Conservation (phyloP, 2,888 invertebrate species). For the Choreutis nemorana region DNA sequence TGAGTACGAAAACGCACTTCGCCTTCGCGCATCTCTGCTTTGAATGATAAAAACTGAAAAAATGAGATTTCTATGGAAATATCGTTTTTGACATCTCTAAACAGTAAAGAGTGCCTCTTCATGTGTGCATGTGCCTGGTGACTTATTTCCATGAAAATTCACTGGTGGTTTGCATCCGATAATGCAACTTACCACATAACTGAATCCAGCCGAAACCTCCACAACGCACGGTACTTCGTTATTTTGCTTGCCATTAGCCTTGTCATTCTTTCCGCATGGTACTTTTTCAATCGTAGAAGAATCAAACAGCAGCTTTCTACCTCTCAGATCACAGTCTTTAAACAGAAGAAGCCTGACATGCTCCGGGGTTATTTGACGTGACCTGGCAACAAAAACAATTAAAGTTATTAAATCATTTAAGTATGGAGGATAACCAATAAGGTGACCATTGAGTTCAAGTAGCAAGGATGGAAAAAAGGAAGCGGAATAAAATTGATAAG, state of each 20-base stretch:
- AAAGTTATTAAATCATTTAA: background rate
- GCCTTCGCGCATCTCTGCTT: too few species aligned
- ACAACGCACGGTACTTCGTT: conserved; percentile 51
- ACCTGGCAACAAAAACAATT: conserved; percentile 31
- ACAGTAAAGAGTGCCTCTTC: too few species aligned
- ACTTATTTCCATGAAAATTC: too few species aligned
- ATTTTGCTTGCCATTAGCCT: conserved; percentile 27
- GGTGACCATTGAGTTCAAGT: too few species aligned
- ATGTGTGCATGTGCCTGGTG: too few species aligned
- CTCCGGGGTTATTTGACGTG: conserved; percentile 72
- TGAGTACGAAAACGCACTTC: too few species aligned
- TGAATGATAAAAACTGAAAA: too few species aligned
- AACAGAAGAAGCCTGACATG: conserved; percentile 85
- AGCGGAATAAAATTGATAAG: background rate
- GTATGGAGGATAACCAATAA: too few species aligned
- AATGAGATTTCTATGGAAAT: too few species aligned
- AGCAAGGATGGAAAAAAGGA: background rate
- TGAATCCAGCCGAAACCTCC: conserved; percentile 70
- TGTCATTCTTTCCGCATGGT: conserved; percentile 48
- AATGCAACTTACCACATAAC: conserved; percentile 73
- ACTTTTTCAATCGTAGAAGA: conserved; percentile 74
- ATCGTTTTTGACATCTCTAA: too few species aligned
- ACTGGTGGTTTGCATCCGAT: too few species aligned
- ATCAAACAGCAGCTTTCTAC: conserved; percentile 84
- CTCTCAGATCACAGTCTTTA: conserved; percentile 85